Evolutionary conservation across 1,140 invertebrate genomes (phyloP), one percentile per base, ranked within the genome.

Genomic region (Heliconius nattereri): DNA sequence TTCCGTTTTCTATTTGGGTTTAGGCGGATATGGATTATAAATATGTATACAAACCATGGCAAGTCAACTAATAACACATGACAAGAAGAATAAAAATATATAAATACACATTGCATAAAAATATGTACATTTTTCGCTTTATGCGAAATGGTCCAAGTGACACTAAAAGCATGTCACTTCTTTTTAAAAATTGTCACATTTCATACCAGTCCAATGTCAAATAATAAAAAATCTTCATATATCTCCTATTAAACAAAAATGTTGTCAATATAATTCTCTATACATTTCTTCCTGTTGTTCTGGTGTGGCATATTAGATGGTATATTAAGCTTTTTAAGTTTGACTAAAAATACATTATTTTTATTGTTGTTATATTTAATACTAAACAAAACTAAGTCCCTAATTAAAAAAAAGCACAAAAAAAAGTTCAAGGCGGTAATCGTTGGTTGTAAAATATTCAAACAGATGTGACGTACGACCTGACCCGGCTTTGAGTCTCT

Each of bases 1-100:
- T 82, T 82, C 81, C 81, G 78, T 29, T 45, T 75, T 73, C 74
- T 66, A 60, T 76, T 77, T 32, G 37, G 60, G 37, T 73, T 66
- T 66, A 29, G 76, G 49, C 78, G 81, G 81, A 82, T 82, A 77
- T 79, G 37, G 66, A 49, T 75, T 79, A 81, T 78, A 75, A 81
- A 81, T 78, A 82, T 71, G 78, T 23, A 79, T 79, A 77, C 49
- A 54, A 71, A 29, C 11, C 78, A 60, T 29, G 19, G 37, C 5
- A 23, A 37, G 52, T 13, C n/a, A 29, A 77, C 16, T 70, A 26
- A 76, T 57, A 66, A 6, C 57, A 26, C 57, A 66, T 66, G 57
- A 26, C 57, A 66, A 66, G 26, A 26, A 20, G 13, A 19, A 16
- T 19, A 45, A 57, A 23, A 23, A n/a, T 11, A 23, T 60, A 26